Base-by-base conservation (phyloP, 2,888 invertebrate genomes). In the Salpingus planirostris region DNA sequence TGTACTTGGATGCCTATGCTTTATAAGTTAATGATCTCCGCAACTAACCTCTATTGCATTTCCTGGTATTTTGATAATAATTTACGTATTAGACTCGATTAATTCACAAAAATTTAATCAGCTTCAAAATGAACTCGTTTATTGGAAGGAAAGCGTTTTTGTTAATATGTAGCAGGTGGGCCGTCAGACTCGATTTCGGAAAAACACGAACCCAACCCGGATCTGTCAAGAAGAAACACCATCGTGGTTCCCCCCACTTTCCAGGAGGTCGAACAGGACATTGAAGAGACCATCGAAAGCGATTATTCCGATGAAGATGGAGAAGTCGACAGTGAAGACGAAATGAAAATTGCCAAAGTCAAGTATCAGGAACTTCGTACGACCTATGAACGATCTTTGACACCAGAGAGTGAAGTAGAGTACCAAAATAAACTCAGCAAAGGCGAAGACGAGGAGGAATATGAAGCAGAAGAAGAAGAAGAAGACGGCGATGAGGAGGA, bases 181-280 rank as follows among this genome's bases (percentile, higher is more conserved):
- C n/a, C n/a, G 18, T 5, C 12, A 26, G 26, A 11, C 24, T 15
- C 10, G 13, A 25, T 25, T 24, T n/a, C 21, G 15, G 41, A 45
- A 31, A 24, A 35, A 24, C 38, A 38, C 12, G 44, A 46, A 40
- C 33, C 41, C 24, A 39, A 50, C 22, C 54, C 59, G 14, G 65
- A 66, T 51, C 49, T 67, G 34, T 52, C 63, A 2, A 52, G 69
- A 44, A 58, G 69, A 42, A 66, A 68, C 44, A 70, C 69, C 2
- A 60, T 70, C 29, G 57, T 69, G 11, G 57, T 65, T 23, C 68
- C 68, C 13, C 59, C 62, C 13, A 50, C 50, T 27, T 49, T 59
- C 11, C 55, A 63, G 45, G 59, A 63, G 46, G 51, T 65, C 10
- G 57, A 60, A 46, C 50, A 48, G 29, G 53, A 57, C 21, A 50